Evolutionary conservation across 2,113 vertebrate genomes (phyloP).

Genomic region (Mastomys natalensis): DNA sequence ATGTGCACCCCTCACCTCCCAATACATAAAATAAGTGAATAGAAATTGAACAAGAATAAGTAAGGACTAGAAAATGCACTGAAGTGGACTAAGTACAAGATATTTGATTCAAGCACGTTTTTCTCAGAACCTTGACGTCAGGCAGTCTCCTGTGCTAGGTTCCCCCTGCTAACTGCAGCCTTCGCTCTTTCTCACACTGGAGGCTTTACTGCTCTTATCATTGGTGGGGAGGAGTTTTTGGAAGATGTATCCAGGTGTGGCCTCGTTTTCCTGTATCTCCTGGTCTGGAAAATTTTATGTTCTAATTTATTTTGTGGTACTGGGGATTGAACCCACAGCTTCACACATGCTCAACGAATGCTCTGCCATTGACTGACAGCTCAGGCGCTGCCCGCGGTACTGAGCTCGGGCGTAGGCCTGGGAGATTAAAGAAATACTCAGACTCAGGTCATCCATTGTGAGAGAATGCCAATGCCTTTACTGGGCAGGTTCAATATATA

Average conservation of each 20-base stretch:
- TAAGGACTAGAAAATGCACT: background rate
- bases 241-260: background rate
- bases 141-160: too few species aligned
- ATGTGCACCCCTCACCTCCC: background rate
- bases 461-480: too few species aligned
- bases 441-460: too few species aligned
- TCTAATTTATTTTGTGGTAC: background rate
- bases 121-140: background rate
- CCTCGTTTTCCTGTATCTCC: background rate
- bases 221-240: background rate
- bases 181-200: background rate
- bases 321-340: background rate
- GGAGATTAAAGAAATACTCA: too few species aligned
- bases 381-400: too few species aligned
- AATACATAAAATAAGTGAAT: background rate
- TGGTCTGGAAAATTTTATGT: background rate
- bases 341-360: background rate
- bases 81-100: background rate
- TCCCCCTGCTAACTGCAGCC: background rate
- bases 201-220: background rate
- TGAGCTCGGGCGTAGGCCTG: too few species aligned
- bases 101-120: background rate
- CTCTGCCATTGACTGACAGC: background rate
- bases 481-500: too few species aligned
- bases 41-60: background rate